Base-by-base conservation (phyloP, 2,888 invertebrate species). In the Junonia oenone region DNA sequence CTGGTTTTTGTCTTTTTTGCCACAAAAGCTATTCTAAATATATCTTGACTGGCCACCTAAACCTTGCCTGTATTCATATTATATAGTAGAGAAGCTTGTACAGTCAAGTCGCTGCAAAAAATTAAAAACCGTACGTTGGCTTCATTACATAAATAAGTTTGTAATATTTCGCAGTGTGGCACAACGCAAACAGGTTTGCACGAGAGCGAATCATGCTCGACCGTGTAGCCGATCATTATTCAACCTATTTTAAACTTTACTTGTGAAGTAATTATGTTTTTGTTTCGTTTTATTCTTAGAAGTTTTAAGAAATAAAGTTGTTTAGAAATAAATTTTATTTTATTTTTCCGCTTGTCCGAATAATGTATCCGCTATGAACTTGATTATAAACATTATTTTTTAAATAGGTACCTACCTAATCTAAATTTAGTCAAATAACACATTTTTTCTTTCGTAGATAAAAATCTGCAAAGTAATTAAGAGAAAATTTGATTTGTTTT, bases 241-340 rank as follows among this genome's bases (percentile, higher is more conserved):
- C 83, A 83, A 78, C 73, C 61, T 65, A 56, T 51, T 58, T 51
- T 49, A 19, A 71, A 67, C 75, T 69, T 83, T 86, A 80, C 86
- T 85, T 85, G 66, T 72, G 68, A 85, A 85, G 84, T 84, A 80
- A 79, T 22, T 81, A 75, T 71, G 73, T 78, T 81, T 84, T 80
- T 82, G 83, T 84, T 84, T 81, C 29, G 13, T 48, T 54, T 54
- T 40, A 47, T 48, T 48, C 31, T 26, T 15, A 31, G 22, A 31
- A 4, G 17, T 31, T 47, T 17, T 33, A 47, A 47, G 46, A 47
- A 33, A 47, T 31, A 31, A 33, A 47, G 15, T 43, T 43, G 43
- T 43, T 43, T 43, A 43, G 43, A 43, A 43, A 43, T 26, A 13
- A 13, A 13, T 13, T 13, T 26, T 13, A 0, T 11, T 43, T 43